Evolutionary conservation across 2,113 vertebrate genomes (phyloP).

Genomic region (Cryptomyrus ogoouensis): DNA sequence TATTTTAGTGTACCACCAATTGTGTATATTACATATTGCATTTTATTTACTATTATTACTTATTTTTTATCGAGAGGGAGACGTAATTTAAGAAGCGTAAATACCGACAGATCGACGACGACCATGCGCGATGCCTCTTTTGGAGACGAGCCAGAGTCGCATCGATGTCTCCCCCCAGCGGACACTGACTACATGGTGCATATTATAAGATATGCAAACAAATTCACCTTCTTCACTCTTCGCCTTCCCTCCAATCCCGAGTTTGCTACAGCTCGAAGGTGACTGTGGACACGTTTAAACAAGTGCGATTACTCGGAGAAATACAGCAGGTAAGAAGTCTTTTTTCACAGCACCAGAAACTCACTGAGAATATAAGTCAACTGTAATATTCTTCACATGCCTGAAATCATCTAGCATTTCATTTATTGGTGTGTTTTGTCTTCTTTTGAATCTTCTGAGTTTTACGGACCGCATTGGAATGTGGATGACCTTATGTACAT

Average conservation of each 20-base stretch:
- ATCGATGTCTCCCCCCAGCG: conserved; percentile 14
- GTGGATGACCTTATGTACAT: neutral
- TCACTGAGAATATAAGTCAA: neutral
- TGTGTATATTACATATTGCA: neutral
- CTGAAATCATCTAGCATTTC: neutral
- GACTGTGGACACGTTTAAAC: conserved; percentile 44
- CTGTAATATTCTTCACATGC: neutral
- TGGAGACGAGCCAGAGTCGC: neutral
- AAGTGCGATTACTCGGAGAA: conserved; percentile 37
- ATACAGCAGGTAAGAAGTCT: conserved; percentile 47
- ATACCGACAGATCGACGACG: neutral
- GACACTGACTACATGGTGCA: neutral
- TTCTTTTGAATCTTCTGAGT: neutral
- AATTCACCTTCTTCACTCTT: neutral
- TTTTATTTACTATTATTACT: neutral
- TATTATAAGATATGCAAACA: neutral
- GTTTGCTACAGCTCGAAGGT: conserved; percentile 41
- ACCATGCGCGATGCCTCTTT: neutral
- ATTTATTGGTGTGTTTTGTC: neutral
- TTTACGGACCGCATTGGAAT: neutral
- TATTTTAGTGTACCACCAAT: neutral
- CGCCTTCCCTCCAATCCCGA: conserved; percentile 28
- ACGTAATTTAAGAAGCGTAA: neutral
- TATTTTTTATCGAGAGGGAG: neutral
- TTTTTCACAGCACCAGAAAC: neutral